Evolutionary conservation across 2,113 vertebrate genomes (phyloP), one percentile per base, ranked within the genome.

Genomic region (Bolborhynchus lineola): DNA sequence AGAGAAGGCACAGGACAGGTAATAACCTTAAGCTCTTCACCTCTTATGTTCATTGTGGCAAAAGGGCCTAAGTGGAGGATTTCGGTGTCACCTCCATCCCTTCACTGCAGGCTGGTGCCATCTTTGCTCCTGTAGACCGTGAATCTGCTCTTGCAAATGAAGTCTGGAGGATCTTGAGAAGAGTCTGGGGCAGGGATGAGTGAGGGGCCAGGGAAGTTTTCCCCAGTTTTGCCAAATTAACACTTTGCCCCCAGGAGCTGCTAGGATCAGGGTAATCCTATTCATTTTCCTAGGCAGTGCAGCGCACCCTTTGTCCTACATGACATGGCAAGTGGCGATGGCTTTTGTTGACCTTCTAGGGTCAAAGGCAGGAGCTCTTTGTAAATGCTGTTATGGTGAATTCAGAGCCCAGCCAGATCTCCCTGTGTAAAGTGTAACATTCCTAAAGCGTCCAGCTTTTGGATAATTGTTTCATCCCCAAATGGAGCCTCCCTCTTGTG

Each of bases 1-100:
- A 96, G 62, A 97, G 90, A 92, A 88, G 94, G 71, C 39, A 5
- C 0, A 29, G 84, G 24, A 95, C 80, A 83, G 96, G 97, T 98
- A 94, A 96, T 29, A 29, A 39, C 39, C 5, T 24, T 6, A 19
- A 52, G 11, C 10, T 83, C 42, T 62, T 71, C 37, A 33, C 24
- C 28, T 67, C 2, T 37, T 29, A 11, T 23, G 39, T 33, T 37
- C 13, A 0, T 16, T 13, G 47, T 44, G 47, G 37, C 21, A 49
- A 70, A 82, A 77, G 41, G 69, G 10, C 24, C 57, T 60, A 18
- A 18, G 31, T 13, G 39, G 50, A 76, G 35, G 37, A 21, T 39
- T 62, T 55, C 3, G 3, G 62, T 18, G 41, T 41, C 47, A 11
- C 19, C 53, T 74, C 25, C 12, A 8, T 63, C 23, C 8, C 62